Evolutionary conservation across 2,797 vertebrate species (phyloP).

Genomic region (Antennarius maculatus): DNA sequence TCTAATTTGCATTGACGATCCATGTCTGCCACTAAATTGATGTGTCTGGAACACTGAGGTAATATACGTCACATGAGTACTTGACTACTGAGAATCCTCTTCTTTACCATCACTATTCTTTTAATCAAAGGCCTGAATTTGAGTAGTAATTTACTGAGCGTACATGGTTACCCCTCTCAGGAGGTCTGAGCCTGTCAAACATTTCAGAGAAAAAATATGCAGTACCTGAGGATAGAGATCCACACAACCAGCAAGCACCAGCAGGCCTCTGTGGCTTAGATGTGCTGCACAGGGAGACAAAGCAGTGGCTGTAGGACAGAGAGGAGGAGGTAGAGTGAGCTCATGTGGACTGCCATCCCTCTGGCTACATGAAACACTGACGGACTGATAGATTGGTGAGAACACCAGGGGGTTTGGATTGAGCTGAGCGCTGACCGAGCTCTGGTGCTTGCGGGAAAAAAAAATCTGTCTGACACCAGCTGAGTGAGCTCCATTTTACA

Average conservation of each 20-base stretch:
- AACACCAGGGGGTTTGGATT: slow-evolving; percentile 55
- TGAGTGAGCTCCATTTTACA: slow-evolving; percentile 36
- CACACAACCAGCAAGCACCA: slow-evolving; percentile 23
- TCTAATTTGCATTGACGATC: too few species aligned
- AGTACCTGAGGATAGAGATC: slow-evolving; percentile 39
- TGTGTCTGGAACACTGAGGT: too few species aligned
- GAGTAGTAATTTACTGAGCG: slow-evolving; percentile 4
- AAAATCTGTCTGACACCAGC: slow-evolving; percentile 65
- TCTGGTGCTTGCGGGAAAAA: slow-evolving; percentile 54
- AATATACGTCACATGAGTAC: neutral
- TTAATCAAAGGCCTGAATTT: slow-evolving; percentile 3
- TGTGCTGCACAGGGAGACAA: slow-evolving; percentile 28
- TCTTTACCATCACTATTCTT: neutral
- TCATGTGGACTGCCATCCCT: slow-evolving; percentile 68
- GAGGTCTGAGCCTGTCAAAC: slow-evolving; percentile 19
- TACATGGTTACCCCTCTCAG: neutral
- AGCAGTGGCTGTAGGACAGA: slow-evolving; percentile 25
- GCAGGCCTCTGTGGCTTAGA: slow-evolving; percentile 23
- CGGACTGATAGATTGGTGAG: slow-evolving; percentile 72
- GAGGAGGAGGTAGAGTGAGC: slow-evolving; percentile 43
- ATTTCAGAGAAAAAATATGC: slow-evolving; percentile 24
- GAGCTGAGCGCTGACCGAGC: slow-evolving; percentile 58
- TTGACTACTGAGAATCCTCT: neutral
- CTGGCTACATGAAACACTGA: slow-evolving; percentile 73
- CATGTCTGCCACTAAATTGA: too few species aligned